Conservation (phyloP, 2,797 vertebrate genomes). For the Cheracebus regulus region DNA sequence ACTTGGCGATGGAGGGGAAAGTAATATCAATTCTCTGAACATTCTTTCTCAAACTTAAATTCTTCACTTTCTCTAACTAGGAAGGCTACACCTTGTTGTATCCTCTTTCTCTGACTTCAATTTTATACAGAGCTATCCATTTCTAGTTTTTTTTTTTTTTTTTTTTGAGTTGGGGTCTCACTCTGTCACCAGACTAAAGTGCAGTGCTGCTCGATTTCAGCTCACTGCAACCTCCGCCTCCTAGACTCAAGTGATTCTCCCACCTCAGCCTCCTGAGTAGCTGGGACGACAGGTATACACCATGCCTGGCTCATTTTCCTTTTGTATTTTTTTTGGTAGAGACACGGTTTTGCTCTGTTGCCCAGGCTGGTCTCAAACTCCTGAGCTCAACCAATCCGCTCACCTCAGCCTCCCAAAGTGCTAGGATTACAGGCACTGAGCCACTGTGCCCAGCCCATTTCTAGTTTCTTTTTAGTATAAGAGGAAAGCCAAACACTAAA, state of each 20-base stretch:
- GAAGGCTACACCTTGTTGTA: neutral
- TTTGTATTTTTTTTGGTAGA: neutral
- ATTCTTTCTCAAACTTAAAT: neutral
- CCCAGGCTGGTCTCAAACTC: neutral
- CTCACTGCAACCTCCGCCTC: neutral
- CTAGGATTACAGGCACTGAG: too few relatives aligned
- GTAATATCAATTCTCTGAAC: neutral
- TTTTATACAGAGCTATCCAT: neutral
- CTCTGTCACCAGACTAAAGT: neutral
- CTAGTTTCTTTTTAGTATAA: neutral
- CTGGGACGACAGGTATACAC: neutral
- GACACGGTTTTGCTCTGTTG: neutral
- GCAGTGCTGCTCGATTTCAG: neutral
- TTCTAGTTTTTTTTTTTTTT: neutral
- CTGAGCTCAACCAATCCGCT: too few relatives aligned
- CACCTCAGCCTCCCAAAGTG: too few relatives aligned
- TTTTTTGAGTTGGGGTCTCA: neutral
- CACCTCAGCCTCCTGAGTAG: neutral
- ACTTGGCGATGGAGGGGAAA: neutral
- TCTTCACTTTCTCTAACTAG: neutral
- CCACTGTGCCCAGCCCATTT: neutral
- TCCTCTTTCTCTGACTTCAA: neutral
- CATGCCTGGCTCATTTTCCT: neutral
- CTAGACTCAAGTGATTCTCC: neutral
- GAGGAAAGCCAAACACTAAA: neutral